phyloP scores from a whole-genome alignment of 1,140 invertebrate species.

The Mya arenaria region DNA sequence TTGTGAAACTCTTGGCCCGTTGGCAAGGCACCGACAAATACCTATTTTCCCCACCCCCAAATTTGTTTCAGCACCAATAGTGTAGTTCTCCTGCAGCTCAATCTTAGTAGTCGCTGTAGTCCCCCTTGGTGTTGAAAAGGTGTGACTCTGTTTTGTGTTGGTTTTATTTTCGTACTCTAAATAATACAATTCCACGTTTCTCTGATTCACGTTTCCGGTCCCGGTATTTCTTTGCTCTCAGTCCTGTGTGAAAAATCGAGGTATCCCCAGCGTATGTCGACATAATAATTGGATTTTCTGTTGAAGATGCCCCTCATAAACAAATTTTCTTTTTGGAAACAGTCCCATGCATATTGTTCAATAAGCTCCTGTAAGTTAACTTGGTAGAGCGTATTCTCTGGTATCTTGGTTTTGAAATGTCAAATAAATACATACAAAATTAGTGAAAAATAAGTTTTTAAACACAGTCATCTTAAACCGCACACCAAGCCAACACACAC shows the following conservation, averaged over 20 bases:
- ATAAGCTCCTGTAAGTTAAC: slow-evolving; percentile 29
- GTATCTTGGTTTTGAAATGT: no score
- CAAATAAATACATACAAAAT: no score
- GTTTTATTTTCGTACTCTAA: slow-evolving; percentile 53
- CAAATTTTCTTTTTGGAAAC: not conserved
- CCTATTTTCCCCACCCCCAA: slow-evolving; percentile 3
- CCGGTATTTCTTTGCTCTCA: no score
- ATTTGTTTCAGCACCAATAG: slow-evolving; percentile 36
- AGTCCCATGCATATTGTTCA: slow-evolving; percentile 4
- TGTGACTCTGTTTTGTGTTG: slow-evolving; percentile 16
- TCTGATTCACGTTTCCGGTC: not conserved
- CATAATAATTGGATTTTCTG: not conserved
- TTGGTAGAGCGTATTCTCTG: no score
- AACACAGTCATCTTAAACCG: no score
- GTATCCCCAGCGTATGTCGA: slow-evolving; percentile 52
- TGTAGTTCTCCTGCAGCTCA: slow-evolving; percentile 54
- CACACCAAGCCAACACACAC: no score
- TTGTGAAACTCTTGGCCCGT: slow-evolving; percentile 27
- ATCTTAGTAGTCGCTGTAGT: slow-evolving; percentile 19
- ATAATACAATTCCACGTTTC: slow-evolving; percentile 22
- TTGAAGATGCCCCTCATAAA: not conserved
- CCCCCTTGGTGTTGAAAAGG: slow-evolving; percentile 11
- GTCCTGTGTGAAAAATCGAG: slow-evolving; percentile 40
- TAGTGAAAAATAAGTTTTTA: no score
- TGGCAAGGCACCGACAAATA: slow-evolving; percentile 29